A percentile compares a stretch with the other conserved stretches of the same genome.
These are phyloP conservation scores for Macrotis lagotis DNA, from an alignment of 2,113 vertebrate genomes.

Conservation along the genomic window DNA sequence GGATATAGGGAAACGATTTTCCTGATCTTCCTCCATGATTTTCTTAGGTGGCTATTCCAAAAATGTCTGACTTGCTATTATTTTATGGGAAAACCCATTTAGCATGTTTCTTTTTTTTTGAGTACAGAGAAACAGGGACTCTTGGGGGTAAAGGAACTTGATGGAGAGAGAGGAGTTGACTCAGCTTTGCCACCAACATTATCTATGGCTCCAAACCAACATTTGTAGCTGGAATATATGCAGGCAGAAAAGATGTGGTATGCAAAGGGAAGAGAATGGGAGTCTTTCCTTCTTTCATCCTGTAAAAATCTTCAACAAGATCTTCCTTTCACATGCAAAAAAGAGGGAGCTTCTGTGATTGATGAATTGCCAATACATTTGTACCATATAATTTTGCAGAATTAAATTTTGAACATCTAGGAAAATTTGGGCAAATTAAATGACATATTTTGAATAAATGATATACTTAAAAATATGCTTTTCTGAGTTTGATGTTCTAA, in stretches of 20 bases:
- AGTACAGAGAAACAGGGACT: not conserved
- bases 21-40: not conserved
- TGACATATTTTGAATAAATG: not conserved
- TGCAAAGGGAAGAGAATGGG: not conserved
- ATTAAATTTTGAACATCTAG: not conserved
- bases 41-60: not conserved
- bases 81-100: not conserved
- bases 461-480: not conserved
- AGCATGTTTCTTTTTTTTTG: constrained; percentile 3
- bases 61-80: not conserved
- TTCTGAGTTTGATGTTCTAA: not conserved
- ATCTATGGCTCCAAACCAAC: not conserved
- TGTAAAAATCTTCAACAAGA: not conserved
- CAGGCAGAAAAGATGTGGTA: not conserved
- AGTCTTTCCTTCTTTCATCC: not conserved
- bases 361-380: not conserved
- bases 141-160: not conserved
- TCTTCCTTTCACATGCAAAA: not conserved
- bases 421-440: constrained; percentile 4
- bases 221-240: not conserved
- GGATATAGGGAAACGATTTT: constrained; percentile 3
- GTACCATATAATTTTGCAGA: not conserved
- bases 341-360: not conserved
- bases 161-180: not conserved
- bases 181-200: not conserved